A percentile compares a stretch with the other conserved stretches of the same genome.
Evolutionary conservation across 2,113 vertebrate species (phyloP).

Genomic region (Pteronura brasiliensis): DNA sequence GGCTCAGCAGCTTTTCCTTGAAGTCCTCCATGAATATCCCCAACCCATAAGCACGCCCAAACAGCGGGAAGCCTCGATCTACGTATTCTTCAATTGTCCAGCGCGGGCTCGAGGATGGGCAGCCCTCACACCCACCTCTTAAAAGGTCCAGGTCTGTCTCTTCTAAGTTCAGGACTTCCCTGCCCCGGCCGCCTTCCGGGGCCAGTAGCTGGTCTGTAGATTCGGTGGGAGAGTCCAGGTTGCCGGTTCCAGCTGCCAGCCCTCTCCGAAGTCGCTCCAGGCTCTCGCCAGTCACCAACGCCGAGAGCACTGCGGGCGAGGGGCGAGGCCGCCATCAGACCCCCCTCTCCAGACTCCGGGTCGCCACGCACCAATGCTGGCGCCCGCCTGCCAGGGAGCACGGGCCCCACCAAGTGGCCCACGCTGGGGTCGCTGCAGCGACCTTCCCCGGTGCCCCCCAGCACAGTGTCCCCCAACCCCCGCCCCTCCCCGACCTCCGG

Average conservation of each 20-base stretch:
- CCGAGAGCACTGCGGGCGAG: constrained; percentile 68
- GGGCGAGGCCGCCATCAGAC: constrained; percentile 56
- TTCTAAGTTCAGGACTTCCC: constrained; percentile 52
- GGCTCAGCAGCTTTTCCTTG: not conserved
- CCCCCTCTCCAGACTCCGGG: not conserved
- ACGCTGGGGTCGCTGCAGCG: not conserved
- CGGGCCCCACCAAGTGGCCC: constrained; percentile 59
- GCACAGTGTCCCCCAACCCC: constrained; percentile 42
- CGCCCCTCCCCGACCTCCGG: not conserved
- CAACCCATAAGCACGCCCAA: not conserved
- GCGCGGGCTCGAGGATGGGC: not conserved
- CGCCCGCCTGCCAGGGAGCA: constrained; percentile 1
- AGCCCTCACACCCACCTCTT: constrained; percentile 56
- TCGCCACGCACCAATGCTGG: not conserved
- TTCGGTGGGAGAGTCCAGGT: constrained; percentile 64
- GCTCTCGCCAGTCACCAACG: constrained; percentile 73
- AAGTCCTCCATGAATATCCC: not conserved
- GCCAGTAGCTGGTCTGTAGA: constrained; percentile 67
- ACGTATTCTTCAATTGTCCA: not conserved
- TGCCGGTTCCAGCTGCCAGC: constrained; percentile 65
- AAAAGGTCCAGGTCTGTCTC: constrained; percentile 59
- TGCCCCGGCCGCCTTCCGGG: constrained; percentile 1
- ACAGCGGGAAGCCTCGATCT: not conserved
- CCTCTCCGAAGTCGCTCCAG: constrained; percentile 77
- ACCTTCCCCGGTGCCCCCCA: not conserved